Conservation (phyloP, 2,797 vertebrate species). For the Crenuchus spilurus region DNA sequence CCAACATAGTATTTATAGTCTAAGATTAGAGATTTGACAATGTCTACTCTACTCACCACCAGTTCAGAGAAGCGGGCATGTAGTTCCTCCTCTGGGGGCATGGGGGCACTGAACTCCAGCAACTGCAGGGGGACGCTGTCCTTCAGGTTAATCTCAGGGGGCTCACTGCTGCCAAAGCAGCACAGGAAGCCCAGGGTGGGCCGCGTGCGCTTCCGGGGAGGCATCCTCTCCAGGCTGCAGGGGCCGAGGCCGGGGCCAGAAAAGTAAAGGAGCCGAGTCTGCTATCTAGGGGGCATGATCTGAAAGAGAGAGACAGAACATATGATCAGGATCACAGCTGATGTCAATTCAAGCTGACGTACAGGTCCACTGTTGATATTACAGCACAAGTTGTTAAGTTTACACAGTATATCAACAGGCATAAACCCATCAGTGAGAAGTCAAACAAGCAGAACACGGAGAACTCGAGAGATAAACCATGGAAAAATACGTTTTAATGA, state of each 20-base stretch:
- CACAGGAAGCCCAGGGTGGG: constrained; percentile 93
- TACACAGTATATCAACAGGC: not conserved
- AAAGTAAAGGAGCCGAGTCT: constrained; percentile 60
- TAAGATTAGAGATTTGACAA: too few species aligned
- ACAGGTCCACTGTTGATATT: not conserved
- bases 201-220: constrained; percentile 92
- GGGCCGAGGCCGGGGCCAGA: constrained; percentile 29
- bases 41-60: constrained; percentile 93
- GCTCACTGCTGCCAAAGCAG: constrained; percentile 90
- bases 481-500: not conserved
- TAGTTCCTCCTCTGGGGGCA: constrained; percentile 91
- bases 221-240: constrained; percentile 82
- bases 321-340: not conserved
- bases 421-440: constrained; percentile 2
- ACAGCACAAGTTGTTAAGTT: not conserved
- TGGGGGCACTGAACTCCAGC: constrained; percentile 93
- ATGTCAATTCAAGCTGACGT: too few species aligned
- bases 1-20: too few species aligned
- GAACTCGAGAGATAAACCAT: not conserved
- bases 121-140: constrained; percentile 92
- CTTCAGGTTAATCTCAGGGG: constrained; percentile 95
- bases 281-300: constrained; percentile 92
- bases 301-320: constrained; percentile 65
- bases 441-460: not conserved
- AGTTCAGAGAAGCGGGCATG: constrained; percentile 93